Base-by-base conservation (phyloP, 1,140 invertebrate genomes). In the Drosophila nebulosa region DNA sequence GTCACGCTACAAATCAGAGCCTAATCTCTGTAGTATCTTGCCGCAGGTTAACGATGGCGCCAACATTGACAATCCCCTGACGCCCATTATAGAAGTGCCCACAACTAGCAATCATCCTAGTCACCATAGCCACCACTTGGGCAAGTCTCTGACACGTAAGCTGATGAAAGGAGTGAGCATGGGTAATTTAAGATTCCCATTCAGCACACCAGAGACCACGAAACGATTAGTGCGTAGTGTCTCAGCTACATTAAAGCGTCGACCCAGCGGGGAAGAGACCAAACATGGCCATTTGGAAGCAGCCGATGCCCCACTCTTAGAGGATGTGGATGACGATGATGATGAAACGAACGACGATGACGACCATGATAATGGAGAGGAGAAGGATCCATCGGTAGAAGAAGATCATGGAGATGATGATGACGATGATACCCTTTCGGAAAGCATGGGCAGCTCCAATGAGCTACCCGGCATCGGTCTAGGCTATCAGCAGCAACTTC, bases 131-230 rank as follows among this genome's bases (percentile, higher is more conserved):
- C 42, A 35, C 5, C 74, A 76, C 36, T 59, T 88, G 69, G 73
- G 89, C 18, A 76, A 78, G 18, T 89, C 78, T 0, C 67, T 91
- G 5, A 91, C 86, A 9, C 86, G 89, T 6, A 91, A 91, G 27
- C 63, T 91, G n/a, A 90, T 91, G 75, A 91, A 91, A 46, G 90
- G 90, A 27, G 90, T 91, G 4, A 91, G 90, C 74, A 90, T 91
- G 84, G 81, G 80, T 9, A 91, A 91, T 59, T 65, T 91, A 3
- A 76, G 80, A 27, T 89, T 90, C 57, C 83, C 85, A 1, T 91
- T 91, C 59, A 89, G 76, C 64, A 90, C 89, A 0, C 85, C 81
- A 14, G 88, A 91, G 50, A 90, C 90, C 14, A 91, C 83, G 0
- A 90, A 90, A 16, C 76, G 88, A 3, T 68, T 91, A 59, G 90